Evolutionary conservation across 2,113 vertebrate genomes (phyloP).

Genomic region (Salvator merianae): DNA sequence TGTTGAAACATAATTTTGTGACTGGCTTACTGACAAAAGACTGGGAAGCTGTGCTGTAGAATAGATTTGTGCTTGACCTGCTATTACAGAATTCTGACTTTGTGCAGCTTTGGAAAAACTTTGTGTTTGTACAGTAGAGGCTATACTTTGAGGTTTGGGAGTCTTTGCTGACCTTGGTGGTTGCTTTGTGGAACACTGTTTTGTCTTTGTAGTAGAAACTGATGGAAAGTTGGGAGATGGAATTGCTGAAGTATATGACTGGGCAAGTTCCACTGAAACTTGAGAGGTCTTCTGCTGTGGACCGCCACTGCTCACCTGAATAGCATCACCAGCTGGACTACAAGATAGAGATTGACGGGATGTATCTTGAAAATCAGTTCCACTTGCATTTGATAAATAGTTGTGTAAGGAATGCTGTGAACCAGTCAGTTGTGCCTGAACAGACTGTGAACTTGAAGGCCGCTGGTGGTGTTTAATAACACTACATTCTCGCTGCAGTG

Average conservation of each 20-base stretch:
- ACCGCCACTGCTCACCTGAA: conserved; percentile 86
- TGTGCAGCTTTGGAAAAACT: conserved; percentile 87
- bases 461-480: conserved; percentile 99
- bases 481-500: conserved; percentile 99
- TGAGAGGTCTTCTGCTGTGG: conserved; percentile 86
- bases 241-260: conserved; percentile 82
- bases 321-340: conserved; percentile 84
- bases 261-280: conserved; percentile 82
- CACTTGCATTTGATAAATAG: conserved; percentile 84
- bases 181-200: conserved; percentile 85
- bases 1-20: conserved; percentile 86
- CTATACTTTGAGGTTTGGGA: conserved; percentile 83
- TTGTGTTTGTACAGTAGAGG: conserved; percentile 83
- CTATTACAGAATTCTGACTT: conserved; percentile 90
- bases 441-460: conserved; percentile 92
- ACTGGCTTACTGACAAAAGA: conserved; percentile 87
- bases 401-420: conserved; percentile 91
- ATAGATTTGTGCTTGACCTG: conserved; percentile 90
- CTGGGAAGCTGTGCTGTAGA: conserved; percentile 88
- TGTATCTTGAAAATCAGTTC: conserved; percentile 87
- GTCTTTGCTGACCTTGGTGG: conserved; percentile 78
- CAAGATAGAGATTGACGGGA: conserved; percentile 86
- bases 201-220: conserved; percentile 80
- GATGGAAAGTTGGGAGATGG: conserved; percentile 84
- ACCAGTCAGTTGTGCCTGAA: conserved; percentile 87